These are phyloP conservation scores for Spodoptera frugiperda DNA, from an alignment of 1,140 invertebrate species.

Conservation along the genomic window DNA sequence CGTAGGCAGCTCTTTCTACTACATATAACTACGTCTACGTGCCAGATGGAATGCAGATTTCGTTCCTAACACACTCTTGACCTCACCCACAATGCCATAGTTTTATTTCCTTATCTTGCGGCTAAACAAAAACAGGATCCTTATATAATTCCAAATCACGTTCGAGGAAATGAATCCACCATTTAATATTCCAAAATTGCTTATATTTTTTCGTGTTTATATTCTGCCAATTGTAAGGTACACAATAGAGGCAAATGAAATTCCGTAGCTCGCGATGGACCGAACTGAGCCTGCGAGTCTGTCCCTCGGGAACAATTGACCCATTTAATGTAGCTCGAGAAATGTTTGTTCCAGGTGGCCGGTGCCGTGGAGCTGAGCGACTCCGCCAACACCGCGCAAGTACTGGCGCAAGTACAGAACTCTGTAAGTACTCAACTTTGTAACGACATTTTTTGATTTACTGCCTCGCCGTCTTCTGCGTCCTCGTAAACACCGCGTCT, in stretches of 20 bases:
- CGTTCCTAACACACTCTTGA: conserved; percentile 52
- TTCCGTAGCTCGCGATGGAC: conserved; percentile 48
- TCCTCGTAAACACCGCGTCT: not conserved
- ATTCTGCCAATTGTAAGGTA: conserved; percentile 34
- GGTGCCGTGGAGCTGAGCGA: conserved; percentile 75
- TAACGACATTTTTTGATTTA: conserved; percentile 22
- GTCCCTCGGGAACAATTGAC: conserved; percentile 68
- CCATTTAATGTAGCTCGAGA: conserved; percentile 65
- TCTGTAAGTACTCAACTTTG: conserved; percentile 66
- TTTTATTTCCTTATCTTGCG: conserved; percentile 14
- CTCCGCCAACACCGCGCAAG: conserved; percentile 71
- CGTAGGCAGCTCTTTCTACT: conserved; percentile 42
- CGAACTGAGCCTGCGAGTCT: conserved; percentile 47
- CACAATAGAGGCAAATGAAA: conserved; percentile 50
- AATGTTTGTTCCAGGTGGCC: conserved; percentile 77
- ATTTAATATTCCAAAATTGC: conserved; percentile 7
- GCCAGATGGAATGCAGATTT: conserved; percentile 38
- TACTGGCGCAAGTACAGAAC: conserved; percentile 73
- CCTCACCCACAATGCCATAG: conserved; percentile 32
- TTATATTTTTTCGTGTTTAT: conserved; percentile 6
- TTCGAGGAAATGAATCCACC: conserved; percentile 2
- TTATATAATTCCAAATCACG: conserved; percentile 43
- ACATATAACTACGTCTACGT: conserved; percentile 16
- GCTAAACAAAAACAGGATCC: conserved; percentile 10
- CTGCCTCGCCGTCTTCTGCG: not conserved